Evolutionary conservation across 2,113 vertebrate genomes (phyloP).

Genomic region (Eublepharis macularius): DNA sequence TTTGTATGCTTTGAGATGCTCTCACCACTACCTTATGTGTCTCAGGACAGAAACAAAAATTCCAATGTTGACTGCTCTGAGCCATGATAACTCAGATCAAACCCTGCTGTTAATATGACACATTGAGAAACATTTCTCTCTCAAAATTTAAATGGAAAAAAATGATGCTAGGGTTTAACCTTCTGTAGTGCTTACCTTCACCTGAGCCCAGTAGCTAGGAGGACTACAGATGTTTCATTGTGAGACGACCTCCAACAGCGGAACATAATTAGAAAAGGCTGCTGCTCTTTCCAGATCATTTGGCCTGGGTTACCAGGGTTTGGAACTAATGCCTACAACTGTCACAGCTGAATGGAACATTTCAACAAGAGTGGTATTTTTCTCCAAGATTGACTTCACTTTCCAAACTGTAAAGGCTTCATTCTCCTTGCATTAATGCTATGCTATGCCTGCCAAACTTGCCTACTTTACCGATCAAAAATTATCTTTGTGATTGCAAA

Average conservation of each 20-base stretch:
- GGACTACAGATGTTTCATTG: slow-evolving; percentile 42
- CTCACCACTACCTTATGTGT: neutral
- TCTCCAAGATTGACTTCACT: slow-evolving; percentile 50
- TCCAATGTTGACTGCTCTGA: neutral
- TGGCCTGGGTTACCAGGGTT: slow-evolving; percentile 41
- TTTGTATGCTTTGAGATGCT: neutral
- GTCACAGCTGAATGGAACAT: slow-evolving; percentile 47
- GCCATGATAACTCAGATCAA: slow-evolving; percentile 9
- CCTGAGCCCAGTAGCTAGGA: slow-evolving; percentile 7
- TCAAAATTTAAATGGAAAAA: neutral
- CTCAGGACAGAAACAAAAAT: neutral
- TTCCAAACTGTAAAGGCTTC: slow-evolving; percentile 31
- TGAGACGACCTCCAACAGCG: slow-evolving; percentile 30
- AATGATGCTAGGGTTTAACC: slow-evolving; percentile 9
- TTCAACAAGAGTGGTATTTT: neutral
- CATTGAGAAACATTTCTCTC: neutral
- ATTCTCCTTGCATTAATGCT: neutral
- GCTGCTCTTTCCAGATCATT: slow-evolving; percentile 54
- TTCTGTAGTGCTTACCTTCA: neutral
- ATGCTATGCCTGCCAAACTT: slow-evolving; percentile 18
- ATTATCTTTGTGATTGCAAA: slow-evolving; percentile 28
- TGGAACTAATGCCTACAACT: slow-evolving; percentile 49
- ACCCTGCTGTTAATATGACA: neutral
- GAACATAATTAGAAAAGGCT: slow-evolving; percentile 42
- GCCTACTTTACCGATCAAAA: slow-evolving; percentile 24